Base-by-base conservation (phyloP, 1,140 invertebrate genomes). In the Physella acuta region DNA sequence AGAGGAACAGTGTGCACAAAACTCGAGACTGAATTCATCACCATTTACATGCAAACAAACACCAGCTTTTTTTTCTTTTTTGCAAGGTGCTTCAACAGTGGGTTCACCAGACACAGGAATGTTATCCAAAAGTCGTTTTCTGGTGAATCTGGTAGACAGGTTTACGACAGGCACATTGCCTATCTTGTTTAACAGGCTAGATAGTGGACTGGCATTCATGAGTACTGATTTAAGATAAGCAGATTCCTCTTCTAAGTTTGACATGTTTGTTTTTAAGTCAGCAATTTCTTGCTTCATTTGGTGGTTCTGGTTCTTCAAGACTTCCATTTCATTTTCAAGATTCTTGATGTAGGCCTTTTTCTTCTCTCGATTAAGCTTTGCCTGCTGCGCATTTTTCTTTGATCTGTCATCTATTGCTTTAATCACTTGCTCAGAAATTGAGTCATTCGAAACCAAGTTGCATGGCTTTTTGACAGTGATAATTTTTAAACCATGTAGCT, bases 41-140 rank as follows among this genome's bases (percentile, higher is more conserved):
- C 77, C 70, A 36, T 76, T 73, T n/a, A 83, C 82, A 79, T 83
- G 82, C 16, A 83, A 71, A 68, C 82, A 83, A 17, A 83, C 74
- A 33, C 82, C 82, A 51, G 74, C 78, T 16, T 67, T 73, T 39
- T 5, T 30, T 0, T 14, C 24, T 14, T 59, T 62, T 17, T 60
- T 11, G 77, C 58, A 81, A 78, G 58, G 52, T 56, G 39, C 70
- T 67, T 36, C 72, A 69, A 65, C 62, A 61, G 37, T 74, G 65
- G 39, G 71, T 76, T 26, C 74, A n/a, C n/a, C n/a, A n/a, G n/a
- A n/a, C n/a, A n/a, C n/a, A n/a, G n/a, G n/a, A n/a, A n/a, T n/a
- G n/a, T n/a, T n/a, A n/a, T n/a, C n/a, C n/a, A n/a, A n/a, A n/a
- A n/a, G n/a, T n/a, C n/a, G 68, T 37, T 78, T 79, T 26, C 72